A percentile compares a stretch with the other conserved stretches of the same genome.
Conservation (phyloP, 2,113 vertebrate genomes). For the Chaetorhynchus papuensis region DNA sequence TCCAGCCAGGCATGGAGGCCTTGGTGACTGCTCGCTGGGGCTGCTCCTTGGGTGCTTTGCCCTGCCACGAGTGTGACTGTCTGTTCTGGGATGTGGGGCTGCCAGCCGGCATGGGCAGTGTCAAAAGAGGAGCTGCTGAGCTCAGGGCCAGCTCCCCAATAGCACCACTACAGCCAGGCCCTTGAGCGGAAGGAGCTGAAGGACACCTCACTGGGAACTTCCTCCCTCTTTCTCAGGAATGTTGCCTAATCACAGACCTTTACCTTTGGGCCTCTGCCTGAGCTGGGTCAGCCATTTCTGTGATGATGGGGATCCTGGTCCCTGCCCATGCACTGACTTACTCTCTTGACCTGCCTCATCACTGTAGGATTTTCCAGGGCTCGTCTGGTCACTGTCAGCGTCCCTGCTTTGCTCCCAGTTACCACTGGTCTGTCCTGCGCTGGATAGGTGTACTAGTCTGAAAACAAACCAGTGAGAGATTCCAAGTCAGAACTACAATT, state of each 20-base stretch:
- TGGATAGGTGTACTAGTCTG: background rate
- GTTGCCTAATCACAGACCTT: rapidly evolving
- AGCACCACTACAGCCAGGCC: background rate
- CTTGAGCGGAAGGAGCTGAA: background rate
- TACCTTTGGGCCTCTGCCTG: background rate
- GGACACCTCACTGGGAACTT: background rate
- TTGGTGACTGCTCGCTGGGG: rapidly evolving
- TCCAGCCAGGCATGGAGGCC: rapidly evolving
- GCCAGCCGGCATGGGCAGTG: rapidly evolving
- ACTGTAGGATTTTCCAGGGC: no score
- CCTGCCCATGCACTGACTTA: background rate
- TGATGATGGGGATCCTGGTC: background rate
- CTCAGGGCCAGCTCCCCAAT: background rate
- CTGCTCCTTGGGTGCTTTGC: background rate
- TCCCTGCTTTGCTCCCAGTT: background rate
- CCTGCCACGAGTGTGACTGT: rapidly evolving
- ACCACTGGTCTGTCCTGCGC: background rate
- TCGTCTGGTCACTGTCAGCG: background rate
- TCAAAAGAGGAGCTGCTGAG: rapidly evolving
- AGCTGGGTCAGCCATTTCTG: background rate
- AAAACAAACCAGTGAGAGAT: background rate
- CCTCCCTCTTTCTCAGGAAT: background rate
- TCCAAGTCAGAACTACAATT: background rate
- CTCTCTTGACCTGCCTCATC: background rate
- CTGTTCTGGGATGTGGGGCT: background rate